Percentiles rank a stretch among this genome's conserved stretches.
These are phyloP conservation scores for Nesoenas mayeri DNA, from an alignment of 2,113 vertebrate species.

Conservation along the genomic window DNA sequence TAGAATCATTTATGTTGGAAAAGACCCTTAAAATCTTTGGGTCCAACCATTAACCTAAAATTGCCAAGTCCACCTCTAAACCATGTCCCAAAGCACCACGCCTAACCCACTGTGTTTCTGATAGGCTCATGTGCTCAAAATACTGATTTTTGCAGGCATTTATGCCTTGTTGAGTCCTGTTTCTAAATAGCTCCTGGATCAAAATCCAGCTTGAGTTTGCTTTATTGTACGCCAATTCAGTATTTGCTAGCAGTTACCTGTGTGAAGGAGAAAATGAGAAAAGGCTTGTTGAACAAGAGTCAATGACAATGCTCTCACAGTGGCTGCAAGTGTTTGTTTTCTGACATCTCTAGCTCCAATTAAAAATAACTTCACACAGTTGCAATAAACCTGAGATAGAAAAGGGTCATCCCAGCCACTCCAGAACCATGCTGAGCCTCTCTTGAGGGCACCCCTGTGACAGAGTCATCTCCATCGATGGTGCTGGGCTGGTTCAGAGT, in stretches of 20 bases:
- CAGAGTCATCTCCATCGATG: neutral
- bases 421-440: neutral
- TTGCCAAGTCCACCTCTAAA: too few species aligned
- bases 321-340: neutral
- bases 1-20: too few species aligned
- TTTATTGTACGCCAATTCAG: neutral
- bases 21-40: too few species aligned
- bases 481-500: rapidly evolving
- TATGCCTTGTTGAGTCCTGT: too few species aligned
- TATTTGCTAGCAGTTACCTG: neutral
- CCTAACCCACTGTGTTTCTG: neutral
- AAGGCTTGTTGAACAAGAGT: neutral
- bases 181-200: neutral
- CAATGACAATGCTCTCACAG: neutral
- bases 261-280: neutral
- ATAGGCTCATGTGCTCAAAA: neutral
- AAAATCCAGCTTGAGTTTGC: neutral
- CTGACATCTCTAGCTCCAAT: neutral
- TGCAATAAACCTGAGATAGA: neutral
- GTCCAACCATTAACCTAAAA: too few species aligned
- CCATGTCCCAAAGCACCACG: too few species aligned
- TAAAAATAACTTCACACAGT: neutral
- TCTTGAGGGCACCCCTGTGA: neutral
- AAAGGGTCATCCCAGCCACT: neutral
- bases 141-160: neutral